Base-by-base conservation (phyloP, 2,797 vertebrate species). In the Diplodus sargus region DNA sequence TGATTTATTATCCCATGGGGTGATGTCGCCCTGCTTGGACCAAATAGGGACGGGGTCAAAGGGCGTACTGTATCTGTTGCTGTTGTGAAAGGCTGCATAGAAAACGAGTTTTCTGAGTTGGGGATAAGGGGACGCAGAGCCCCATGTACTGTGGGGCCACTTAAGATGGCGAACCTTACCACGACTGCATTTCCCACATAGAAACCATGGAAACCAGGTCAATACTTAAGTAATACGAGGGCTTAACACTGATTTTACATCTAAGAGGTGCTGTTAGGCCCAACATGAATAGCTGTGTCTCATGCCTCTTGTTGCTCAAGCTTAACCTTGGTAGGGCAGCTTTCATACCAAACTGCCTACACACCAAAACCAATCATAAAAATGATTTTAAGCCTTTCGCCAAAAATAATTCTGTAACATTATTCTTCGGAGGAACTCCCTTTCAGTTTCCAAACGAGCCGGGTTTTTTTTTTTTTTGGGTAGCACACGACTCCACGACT, bases 1-100 rank as follows among this genome's bases (percentile, higher is more conserved):
- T 89, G 85, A 92, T 93, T 90, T 90, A 90, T 90, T 78, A 93
- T 91, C 85, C 81, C 76, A 56, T 18, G 81, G 86, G 85, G 82
- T 81, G 85, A 90, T 90, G 86, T 87, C 23, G 48, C 86, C 61
- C 59, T 71, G 43, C 72, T 87, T 7, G 22, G 86, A 86, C 87
- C 61, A 75, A 88, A 88, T 69, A 89, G 75, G 75, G 74, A 10
- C 74, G 47, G 53, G 84, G 90, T 89, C 86, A 89, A 63, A 88
- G 89, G 87, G 74, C 74, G 5, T 89, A 88, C 88, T 85, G 91
- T 93, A 91, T 89, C 77, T 85, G 75, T 70, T 61, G 67, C 76
- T 59, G 62, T 79, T 77, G 80, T 80, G 66, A 76, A 76, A 76
- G 56, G 53, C 34, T 51, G 73, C 64, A 73, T 48, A 49, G 53